A percentile compares a stretch with the other conserved stretches of the same genome.
Evolutionary conservation across 2,797 vertebrate genomes (phyloP).

Genomic region (Gastrophryne carolinensis): DNA sequence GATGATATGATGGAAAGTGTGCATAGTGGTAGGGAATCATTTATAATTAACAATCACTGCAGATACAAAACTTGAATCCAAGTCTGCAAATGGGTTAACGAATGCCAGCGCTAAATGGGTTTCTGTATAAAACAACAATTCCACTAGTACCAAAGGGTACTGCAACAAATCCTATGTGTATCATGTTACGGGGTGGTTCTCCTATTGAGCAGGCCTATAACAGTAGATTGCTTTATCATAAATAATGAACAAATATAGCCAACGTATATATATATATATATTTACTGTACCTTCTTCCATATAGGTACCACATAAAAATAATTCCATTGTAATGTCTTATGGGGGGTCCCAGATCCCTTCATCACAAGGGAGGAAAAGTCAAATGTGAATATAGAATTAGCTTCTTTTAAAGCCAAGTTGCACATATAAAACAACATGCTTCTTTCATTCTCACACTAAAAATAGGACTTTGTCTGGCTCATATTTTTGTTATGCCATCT

Average conservation of each 20-base stretch:
- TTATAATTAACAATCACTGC: no score
- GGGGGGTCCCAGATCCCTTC: not conserved
- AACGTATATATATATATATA: slow-evolving; percentile 34
- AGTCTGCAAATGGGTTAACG: no score
- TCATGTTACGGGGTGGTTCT: not conserved
- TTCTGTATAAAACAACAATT: not conserved
- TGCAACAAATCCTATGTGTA: slow-evolving; percentile 23
- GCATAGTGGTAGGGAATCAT: no score
- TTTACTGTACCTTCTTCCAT: slow-evolving; percentile 45
- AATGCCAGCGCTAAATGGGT: no score
- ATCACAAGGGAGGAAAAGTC: not conserved
- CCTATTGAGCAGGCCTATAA: not conserved
- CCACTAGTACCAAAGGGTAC: not conserved
- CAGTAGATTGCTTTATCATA: slow-evolving; percentile 21
- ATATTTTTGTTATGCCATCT: not conserved
- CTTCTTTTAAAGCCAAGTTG: not conserved
- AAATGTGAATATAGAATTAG: slow-evolving; percentile 8
- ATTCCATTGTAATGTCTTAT: not conserved
- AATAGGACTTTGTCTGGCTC: slow-evolving; percentile 14
- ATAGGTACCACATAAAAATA: slow-evolving; percentile 45
- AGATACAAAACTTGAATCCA: no score
- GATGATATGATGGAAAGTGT: no score
- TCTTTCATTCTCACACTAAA: slow-evolving; percentile 10
- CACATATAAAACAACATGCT: not conserved
- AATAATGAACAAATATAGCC: slow-evolving; percentile 29